Evolutionary conservation across 2,888 invertebrate species (phyloP), one percentile per base, ranked within the genome.

Genomic region (Nipponacmea schrenckii): DNA sequence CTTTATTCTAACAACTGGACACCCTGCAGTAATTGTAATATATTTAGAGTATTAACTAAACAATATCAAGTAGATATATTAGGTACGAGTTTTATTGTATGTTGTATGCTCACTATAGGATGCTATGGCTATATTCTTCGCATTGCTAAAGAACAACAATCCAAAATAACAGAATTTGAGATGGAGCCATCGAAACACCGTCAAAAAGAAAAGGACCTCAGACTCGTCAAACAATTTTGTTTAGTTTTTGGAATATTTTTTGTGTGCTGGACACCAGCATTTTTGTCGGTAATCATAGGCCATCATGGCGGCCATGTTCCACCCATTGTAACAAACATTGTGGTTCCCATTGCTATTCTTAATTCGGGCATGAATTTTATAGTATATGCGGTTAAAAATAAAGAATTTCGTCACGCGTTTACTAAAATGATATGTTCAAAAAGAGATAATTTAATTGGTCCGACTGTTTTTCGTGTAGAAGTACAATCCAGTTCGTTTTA

Each of bases 311-410:
- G 62, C 26, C 69, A 73, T 15, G 70, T 74, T n/a, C 48, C 64
- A 10, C 66, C 64, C 24, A 39, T 56, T 1, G 67, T 45, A 10
- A 50, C 71, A 20, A 62, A 65, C 20, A 68, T 74, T 44, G 50
- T 62, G 1, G 64, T 75, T 2, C 45, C 69, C 24, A 7, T 72
- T 2, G 74, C 69, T 15, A 62, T 75, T 10, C 27, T 70, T 24
- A 75, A 77, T 63, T 77, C 77, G 14, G 74, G 71, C 0, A 68
- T 70, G 45, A 77, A 77, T 66, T 74, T 72, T 44, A 14, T 73
- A 15, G 71, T 77, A 7, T 68, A 75, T 20, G 73, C 70, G 0
- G 46, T 56, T 24, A 72, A 71, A 67, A 76, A 74, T 44, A 66
- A 48, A 27, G 74, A 74, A n/a, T 76, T 76, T 48, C 26, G 68